Conservation (phyloP, 1,140 invertebrate species). For the Trichomalopsis sarcophagae region DNA sequence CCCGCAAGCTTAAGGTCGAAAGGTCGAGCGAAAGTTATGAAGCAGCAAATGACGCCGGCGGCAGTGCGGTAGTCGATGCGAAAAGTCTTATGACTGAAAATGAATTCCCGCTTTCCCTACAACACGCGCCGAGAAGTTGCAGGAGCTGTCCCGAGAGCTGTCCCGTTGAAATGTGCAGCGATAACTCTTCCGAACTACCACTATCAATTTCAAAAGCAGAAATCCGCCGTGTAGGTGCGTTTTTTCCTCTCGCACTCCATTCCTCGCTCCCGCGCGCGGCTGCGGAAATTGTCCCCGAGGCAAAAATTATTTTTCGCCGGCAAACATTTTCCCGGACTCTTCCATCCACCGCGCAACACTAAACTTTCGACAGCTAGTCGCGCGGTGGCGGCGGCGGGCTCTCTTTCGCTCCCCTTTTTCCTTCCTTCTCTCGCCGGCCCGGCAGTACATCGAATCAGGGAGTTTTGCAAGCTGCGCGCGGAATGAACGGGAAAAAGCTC, state of each 20-base stretch:
- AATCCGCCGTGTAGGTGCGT: constrained; percentile 36
- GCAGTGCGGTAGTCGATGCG: constrained; percentile 13
- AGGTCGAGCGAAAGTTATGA: constrained; percentile 43
- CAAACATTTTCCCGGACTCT: background rate
- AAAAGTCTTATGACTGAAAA: constrained; percentile 53
- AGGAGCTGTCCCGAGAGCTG: constrained; percentile 39
- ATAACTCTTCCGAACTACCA: constrained; percentile 49
- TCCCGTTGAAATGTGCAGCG: constrained; percentile 47
- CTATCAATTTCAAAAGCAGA: constrained; percentile 51
- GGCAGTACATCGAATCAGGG: too few species aligned
- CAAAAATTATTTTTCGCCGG: constrained; percentile 37
- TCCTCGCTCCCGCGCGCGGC: background rate
- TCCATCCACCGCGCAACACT: background rate
- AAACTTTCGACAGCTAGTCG: constrained; percentile 2
- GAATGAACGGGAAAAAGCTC: constrained; percentile 11
- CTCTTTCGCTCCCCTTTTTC: background rate
- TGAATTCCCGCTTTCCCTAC: constrained; percentile 37
- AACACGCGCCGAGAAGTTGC: constrained; percentile 45
- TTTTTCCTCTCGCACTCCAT: constrained; percentile 15
- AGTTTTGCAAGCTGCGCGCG: background rate
- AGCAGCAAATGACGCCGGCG: constrained; percentile 41
- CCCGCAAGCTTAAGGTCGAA: background rate
- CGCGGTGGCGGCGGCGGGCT: background rate
- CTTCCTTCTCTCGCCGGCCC: background rate
- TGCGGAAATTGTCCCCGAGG: constrained; percentile 17